These are phyloP conservation scores for Globodera rostochiensis DNA, from an alignment of 1,140 invertebrate genomes.

Conservation along the genomic window DNA sequence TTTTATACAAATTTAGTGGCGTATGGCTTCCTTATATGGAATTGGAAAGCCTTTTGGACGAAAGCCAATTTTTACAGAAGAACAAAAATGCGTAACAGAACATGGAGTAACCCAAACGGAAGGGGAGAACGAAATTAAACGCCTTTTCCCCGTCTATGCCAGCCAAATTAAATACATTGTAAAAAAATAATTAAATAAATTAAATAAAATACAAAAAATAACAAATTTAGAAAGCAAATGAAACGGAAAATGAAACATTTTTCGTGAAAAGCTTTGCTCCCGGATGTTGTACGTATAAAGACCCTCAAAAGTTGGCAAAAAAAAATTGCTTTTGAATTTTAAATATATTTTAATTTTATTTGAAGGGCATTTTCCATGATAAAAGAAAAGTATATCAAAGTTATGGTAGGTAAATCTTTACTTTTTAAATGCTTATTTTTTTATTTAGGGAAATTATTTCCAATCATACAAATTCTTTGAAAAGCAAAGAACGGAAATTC, in stretches of 20 bases:
- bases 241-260: no score
- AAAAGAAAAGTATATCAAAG: not conserved
- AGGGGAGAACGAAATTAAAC: not conserved
- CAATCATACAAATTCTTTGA: not conserved
- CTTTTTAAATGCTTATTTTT: not conserved
- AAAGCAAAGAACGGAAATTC: not conserved
- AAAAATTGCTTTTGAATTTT: not conserved
- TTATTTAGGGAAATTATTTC: not conserved
- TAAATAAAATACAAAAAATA: not conserved
- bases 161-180: slow-evolving; percentile 12
- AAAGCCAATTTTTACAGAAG: not conserved
- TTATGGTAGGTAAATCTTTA: not conserved
- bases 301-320: no score
- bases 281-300: no score
- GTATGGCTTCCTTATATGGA: slow-evolving; percentile 19
- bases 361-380: not conserved
- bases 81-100: not conserved
- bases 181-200: not conserved
- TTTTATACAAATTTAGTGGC: slow-evolving; percentile 2
- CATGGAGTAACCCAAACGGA: not conserved
- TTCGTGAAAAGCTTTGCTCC: no score
- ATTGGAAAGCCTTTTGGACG: slow-evolving; percentile 10
- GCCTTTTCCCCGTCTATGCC: slow-evolving; percentile 4
- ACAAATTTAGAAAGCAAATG: no score
- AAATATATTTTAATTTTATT: not conserved